Percentiles rank a stretch among this genome's conserved stretches.
Conservation (phyloP, 2,113 vertebrate genomes). For the Corythornis madagascariensis region DNA sequence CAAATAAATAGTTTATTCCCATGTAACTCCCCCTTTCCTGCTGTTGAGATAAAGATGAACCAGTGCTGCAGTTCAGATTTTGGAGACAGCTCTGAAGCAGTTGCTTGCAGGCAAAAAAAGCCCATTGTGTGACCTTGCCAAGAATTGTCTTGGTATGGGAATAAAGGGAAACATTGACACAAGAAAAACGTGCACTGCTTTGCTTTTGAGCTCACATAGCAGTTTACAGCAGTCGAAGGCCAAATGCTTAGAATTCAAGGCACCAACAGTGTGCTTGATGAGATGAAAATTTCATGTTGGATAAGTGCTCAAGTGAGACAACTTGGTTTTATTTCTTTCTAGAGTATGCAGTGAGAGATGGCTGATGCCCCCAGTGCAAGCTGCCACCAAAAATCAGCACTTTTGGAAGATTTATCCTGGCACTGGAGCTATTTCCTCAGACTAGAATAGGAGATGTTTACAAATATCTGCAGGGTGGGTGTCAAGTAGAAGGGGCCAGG, state of each 20-base stretch:
- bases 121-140: not conserved
- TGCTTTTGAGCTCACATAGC: not conserved
- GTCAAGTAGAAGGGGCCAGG: too few relatives aligned
- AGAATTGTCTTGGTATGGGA: not conserved
- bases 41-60: not conserved
- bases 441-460: not conserved
- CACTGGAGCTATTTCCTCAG: not conserved
- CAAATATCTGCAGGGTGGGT: too few relatives aligned
- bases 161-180: not conserved
- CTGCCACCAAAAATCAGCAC: not conserved
- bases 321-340: slow-evolving; percentile 26
- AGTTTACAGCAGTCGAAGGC: slow-evolving; percentile 12
- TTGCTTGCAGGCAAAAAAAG: not conserved
- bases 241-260: slow-evolving; percentile 29
- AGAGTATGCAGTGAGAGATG: not conserved
- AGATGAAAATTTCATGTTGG: slow-evolving; percentile 36
- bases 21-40: not conserved
- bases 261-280: not conserved
- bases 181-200: not conserved
- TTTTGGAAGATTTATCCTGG: not conserved
- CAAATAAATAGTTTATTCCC: not conserved
- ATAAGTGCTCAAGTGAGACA: slow-evolving; percentile 16
- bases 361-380: not conserved
- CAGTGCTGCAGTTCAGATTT: not conserved
- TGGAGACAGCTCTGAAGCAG: not conserved